Conservation (phyloP, 1,140 invertebrate genomes). For the Spodoptera litura region DNA sequence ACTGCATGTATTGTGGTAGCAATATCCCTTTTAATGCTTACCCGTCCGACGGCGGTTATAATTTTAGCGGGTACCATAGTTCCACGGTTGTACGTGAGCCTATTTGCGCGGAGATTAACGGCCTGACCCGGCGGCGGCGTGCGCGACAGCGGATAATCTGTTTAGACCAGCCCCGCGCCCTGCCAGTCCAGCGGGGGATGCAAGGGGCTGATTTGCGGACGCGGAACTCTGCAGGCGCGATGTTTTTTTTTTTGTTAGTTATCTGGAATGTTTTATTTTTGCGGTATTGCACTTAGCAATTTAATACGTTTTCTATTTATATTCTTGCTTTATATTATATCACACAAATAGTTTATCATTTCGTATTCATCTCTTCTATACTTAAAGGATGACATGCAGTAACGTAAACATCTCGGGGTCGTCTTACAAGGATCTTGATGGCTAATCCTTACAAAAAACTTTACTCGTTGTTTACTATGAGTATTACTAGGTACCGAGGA, state of each 20-base stretch:
- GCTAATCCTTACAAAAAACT: constrained; percentile 16
- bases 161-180: constrained; percentile 56
- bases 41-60: constrained; percentile 54
- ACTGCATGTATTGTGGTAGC: constrained; percentile 14
- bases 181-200: constrained; percentile 45
- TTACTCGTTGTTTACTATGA: constrained; percentile 54
- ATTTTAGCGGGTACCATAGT: constrained; percentile 60
- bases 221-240: constrained; percentile 17
- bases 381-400: background rate
- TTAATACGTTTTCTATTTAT: too few species aligned
- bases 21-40: constrained; percentile 46
- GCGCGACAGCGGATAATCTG: constrained; percentile 69
- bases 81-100: constrained; percentile 64
- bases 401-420: background rate
- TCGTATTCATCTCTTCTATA: too few species aligned
- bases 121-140: constrained; percentile 53
- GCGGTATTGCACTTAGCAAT: background rate
- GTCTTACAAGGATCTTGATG: background rate
- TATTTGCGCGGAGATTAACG: constrained; percentile 76
- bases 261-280: background rate
- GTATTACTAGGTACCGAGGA: constrained; percentile 43
- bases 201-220: constrained; percentile 45
- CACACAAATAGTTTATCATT: too few species aligned
- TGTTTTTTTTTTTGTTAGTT: background rate
- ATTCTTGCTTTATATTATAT: too few species aligned